Base-by-base conservation (phyloP, 1,140 invertebrate genomes). In the Gonioctena quinquepunctata region DNA sequence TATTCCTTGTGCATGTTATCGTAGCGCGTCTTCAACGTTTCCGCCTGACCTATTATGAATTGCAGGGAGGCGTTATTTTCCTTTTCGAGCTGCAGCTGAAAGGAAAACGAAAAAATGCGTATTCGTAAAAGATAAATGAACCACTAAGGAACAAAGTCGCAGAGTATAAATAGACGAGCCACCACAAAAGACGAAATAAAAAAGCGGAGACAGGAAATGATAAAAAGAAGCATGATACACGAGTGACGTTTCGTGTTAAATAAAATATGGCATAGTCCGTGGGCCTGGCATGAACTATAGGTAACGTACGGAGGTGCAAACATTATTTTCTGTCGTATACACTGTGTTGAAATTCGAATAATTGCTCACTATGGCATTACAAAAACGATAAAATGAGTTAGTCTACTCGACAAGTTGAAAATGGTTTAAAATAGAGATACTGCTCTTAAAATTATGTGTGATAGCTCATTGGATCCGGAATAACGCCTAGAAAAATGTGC, bases 51-150 rank as follows among this genome's bases (percentile, higher is more conserved):
- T 22, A 73, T 63, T 8, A 77, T 56, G 18, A 73, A 70, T 54
- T 73, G 69, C 16, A 76, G 48, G 11, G 71, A 69, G n/a, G 71
- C 72, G 50, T 61, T 74, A 18, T 71, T 74, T 59, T 74, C 65
- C 68, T 75, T 73, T 57, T 75, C 65, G 21, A 57, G 18, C 33
- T 27, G 16, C n/a, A 75, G 66, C 74, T 75, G 63, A 54, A 72
- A 72, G 25, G 60, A 49, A 28, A 66, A 49, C 25, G n/a, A 61
- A 61, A 25, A 61, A 56, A 21, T 19, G 21, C 11, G n/a, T 19
- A 19, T 22, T 61, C 25, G 23, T 13, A 7, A 22, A n/a, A 61
- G 16, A 13, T 33, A 61, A 26, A 19, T 19, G 6, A 25, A 27
- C 22, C n/a, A 61, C 59, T n/a, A 26, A 13, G 11, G 11, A 42